phyloP scores from a whole-genome alignment of 2,113 vertebrate genomes.

The Siphamia tubifer region DNA sequence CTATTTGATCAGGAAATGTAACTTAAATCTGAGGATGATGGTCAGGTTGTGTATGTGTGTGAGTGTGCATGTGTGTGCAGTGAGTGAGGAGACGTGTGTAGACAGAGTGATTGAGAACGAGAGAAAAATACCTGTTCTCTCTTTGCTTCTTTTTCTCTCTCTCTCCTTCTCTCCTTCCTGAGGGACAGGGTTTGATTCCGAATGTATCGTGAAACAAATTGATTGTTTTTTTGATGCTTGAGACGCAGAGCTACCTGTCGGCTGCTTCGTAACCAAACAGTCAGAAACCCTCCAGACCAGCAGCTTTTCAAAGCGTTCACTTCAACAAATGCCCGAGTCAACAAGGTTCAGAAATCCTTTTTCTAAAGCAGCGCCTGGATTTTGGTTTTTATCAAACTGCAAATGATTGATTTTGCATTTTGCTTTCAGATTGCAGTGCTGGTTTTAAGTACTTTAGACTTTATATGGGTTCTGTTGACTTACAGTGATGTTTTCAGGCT shows the following conservation, averaged over 20 bases:
- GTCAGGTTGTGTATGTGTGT: conserved; percentile 58
- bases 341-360: conserved; percentile 26
- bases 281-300: conserved; percentile 23
- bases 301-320: conserved; percentile 13
- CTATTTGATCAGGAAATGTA: conserved; percentile 75
- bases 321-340: conserved; percentile 34
- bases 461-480: not conserved
- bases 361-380: not conserved
- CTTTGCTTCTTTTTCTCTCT: conserved; percentile 53
- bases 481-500: not conserved
- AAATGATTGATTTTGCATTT: not conserved
- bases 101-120: conserved; percentile 44
- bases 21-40: conserved; percentile 60
- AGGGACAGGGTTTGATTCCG: conserved; percentile 68
- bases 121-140: conserved; percentile 21
- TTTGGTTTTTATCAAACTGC: not conserved
- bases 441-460: too few relatives aligned
- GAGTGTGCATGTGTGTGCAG: conserved; percentile 4
- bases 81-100: conserved; percentile 39
- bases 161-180: conserved; percentile 59
- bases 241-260: conserved; percentile 43
- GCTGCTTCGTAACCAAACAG: conserved; percentile 57
- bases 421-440: too few relatives aligned
- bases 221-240: conserved; percentile 46
- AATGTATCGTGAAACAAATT: conserved; percentile 69